Percentiles rank a stretch among this genome's conserved stretches.
These are phyloP conservation scores for Dascyllus trimaculatus DNA, from an alignment of 2,113 vertebrate species.

Conservation along the genomic window DNA sequence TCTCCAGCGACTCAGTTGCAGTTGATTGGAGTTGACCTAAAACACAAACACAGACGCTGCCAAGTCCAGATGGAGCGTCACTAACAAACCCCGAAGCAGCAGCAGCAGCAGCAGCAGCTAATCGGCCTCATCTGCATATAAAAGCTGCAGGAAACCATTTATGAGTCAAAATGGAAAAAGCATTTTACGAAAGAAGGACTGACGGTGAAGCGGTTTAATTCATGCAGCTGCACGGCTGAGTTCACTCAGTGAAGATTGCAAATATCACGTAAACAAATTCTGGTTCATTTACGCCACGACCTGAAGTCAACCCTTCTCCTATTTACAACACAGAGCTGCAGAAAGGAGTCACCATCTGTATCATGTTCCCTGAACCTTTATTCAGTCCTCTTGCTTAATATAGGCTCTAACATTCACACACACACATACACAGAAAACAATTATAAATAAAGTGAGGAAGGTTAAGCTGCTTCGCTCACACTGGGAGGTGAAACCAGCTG, in stretches of 20 bases:
- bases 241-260: no score
- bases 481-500: slow-evolving; percentile 47
- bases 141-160: background rate
- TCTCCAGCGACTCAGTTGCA: slow-evolving; percentile 35
- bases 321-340: background rate
- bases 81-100: slow-evolving; percentile 18
- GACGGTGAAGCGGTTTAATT: background rate
- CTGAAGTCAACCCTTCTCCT: background rate
- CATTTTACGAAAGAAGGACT: no score
- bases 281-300: background rate
- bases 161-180: background rate
- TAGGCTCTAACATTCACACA: background rate
- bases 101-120: slow-evolving; percentile 5
- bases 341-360: background rate
- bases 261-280: no score
- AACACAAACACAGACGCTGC: slow-evolving; percentile 29
- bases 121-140: slow-evolving; percentile 33
- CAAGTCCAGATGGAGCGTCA: slow-evolving; percentile 50
- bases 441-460: background rate
- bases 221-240: no score
- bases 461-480: slow-evolving; percentile 21
- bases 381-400: background rate
- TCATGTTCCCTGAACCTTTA: background rate
- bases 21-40: slow-evolving; percentile 19
- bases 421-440: background rate